Evolutionary conservation across 2,888 invertebrate species (phyloP), one percentile per base, ranked within the genome.

Genomic region (Caenorhabditis uteleia): DNA sequence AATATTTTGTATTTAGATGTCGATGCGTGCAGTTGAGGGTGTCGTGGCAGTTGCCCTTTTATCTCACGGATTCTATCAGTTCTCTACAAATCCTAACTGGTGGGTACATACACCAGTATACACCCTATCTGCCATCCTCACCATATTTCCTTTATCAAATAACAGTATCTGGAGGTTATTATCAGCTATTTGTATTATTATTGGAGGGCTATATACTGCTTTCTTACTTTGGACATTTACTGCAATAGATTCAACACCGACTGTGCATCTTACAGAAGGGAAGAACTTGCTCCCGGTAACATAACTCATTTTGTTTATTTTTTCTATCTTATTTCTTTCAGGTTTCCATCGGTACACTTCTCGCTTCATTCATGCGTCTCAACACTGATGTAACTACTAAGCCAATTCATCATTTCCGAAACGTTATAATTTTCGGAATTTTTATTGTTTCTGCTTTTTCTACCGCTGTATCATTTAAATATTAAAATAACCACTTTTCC

Each of bases 151-250:
- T 26, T 21, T 50, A 7, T 55, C 61, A 8, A 45, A 46, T 5
- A 55, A 47, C 27, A 10, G 36, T 10, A 43, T 55, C 20, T 61
- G 61, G 61, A 50, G 61, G 18, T 38, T 50, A 8, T 36, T 56
- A n/a, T 61, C 61, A 4, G 43, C 55, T 2, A 40, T 61, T 18
- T 46, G 55, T 1, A 42, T 61, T n/a, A 45, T 60, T 16, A 10
- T 31, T 12, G 60, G 60, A 16, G 60, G 60, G 26, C 26, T 54
- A 18, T 60, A 54, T 40, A 55, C 44, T n/a, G 6, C 27, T 3
- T 60, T 60, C 25, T 39, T 60, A 49, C 26, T 60, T 3, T 60
- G 60, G 60, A 60, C 60, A n/a, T 60, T 53, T 29, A 6, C n/a
- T 1, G 34, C 60, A 1, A 21, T 60, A 18, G 45, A 60, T 25